These are phyloP conservation scores for Liasis olivaceus DNA, from an alignment of 2,797 vertebrate genomes.

Conservation along the genomic window DNA sequence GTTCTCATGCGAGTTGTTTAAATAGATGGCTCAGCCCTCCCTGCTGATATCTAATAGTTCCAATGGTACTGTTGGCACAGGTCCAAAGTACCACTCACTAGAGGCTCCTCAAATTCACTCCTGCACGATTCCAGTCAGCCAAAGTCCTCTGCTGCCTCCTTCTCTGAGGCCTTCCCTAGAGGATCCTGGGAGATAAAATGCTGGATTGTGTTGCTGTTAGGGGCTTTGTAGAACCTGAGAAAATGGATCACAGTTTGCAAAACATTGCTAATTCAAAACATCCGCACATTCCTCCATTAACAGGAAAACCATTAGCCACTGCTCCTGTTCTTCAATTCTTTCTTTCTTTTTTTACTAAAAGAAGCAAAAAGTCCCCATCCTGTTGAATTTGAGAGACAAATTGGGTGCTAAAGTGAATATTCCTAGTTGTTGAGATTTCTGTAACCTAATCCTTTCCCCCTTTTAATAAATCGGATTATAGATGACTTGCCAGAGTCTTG, in stretches of 20 bases:
- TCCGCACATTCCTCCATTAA: background rate
- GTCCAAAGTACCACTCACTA: background rate
- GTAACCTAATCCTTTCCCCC: background rate
- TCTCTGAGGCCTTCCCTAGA: background rate
- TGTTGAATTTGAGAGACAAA: background rate
- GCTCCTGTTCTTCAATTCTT: background rate
- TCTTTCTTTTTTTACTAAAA: background rate
- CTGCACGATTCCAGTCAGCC: background rate
- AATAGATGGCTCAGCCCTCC: background rate
- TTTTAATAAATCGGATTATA: background rate
- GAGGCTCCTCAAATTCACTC: background rate
- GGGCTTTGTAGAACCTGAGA: background rate
- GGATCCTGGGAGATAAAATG: background rate
- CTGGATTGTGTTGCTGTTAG: background rate
- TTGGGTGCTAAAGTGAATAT: background rate
- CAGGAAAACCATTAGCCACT: background rate
- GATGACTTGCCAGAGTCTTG: background rate
- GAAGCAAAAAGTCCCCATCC: background rate
- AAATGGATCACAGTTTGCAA: background rate
- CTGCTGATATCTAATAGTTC: too few species aligned
- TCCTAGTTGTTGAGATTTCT: background rate
- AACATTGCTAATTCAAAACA: background rate
- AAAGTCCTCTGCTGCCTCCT: background rate
- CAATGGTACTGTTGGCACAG: too few species aligned
- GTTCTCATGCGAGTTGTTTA: background rate